Conservation (phyloP, 2,888 invertebrate genomes). For the Cryptophagus acutangulus region DNA sequence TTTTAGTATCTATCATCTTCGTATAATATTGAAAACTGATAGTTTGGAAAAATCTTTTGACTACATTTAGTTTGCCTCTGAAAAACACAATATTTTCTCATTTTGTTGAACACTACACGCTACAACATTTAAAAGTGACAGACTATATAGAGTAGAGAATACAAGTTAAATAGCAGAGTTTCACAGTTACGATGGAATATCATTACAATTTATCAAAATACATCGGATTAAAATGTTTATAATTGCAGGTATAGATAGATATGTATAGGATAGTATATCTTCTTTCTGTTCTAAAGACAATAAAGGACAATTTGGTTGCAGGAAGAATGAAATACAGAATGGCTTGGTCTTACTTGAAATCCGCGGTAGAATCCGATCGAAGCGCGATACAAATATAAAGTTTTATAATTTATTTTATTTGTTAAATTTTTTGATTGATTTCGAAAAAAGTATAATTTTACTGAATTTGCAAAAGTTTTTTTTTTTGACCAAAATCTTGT, state of each 20-base stretch:
- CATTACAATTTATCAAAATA: conserved; percentile 3
- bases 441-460: conserved; percentile 10
- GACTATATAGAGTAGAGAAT: conserved; percentile 30
- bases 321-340: too few species aligned
- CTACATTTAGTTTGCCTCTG: conserved; percentile 1
- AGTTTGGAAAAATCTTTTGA: not conserved
- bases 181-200: conserved; percentile 24
- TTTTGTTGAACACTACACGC: conserved; percentile 24
- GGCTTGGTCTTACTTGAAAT: too few species aligned
- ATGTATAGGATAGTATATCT: not conserved
- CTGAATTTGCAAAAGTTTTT: conserved; percentile 2
- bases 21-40: conserved; percentile 1
- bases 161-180: conserved; percentile 27
- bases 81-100: conserved; percentile 11
- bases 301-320: too few species aligned
- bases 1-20: too few species aligned
- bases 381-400: not conserved
- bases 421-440: not conserved
- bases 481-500: conserved; percentile 4
- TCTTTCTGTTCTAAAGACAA: too few species aligned
- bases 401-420: not conserved
- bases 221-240: too few species aligned
- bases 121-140: conserved; percentile 35
- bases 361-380: too few species aligned
- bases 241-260: not conserved